Evolutionary conservation across 2,113 vertebrate genomes (phyloP).

Genomic region (Anarhynchus alexandrinus): DNA sequence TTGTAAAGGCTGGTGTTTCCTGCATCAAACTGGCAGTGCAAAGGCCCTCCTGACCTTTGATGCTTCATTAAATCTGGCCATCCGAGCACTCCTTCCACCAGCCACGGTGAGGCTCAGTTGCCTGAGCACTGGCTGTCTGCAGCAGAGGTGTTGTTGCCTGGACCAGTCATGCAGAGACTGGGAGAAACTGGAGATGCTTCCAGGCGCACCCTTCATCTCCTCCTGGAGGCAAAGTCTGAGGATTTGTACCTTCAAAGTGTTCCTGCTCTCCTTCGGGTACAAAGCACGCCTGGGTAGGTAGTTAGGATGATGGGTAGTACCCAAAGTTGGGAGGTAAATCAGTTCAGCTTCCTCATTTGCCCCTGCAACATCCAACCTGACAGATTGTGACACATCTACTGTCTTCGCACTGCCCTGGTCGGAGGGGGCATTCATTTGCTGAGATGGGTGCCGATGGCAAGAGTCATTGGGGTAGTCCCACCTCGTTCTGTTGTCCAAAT

Average conservation of each 20-base stretch:
- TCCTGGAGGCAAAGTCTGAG: not conserved
- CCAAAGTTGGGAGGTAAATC: not conserved
- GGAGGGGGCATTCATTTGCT: too few species aligned
- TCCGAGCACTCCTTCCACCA: not conserved
- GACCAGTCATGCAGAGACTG: not conserved
- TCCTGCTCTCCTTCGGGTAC: not conserved
- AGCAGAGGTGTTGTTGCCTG: rapidly evolving
- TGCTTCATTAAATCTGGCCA: not conserved
- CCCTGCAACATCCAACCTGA: too few species aligned
- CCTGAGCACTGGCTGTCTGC: not conserved
- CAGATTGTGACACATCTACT: too few species aligned
- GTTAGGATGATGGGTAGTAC: not conserved
- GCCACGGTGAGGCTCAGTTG: not conserved
- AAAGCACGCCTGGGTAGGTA: not conserved
- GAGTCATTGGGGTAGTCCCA: not conserved
- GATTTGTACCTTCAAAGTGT: not conserved
- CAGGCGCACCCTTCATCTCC: not conserved
- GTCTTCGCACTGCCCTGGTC: too few species aligned
- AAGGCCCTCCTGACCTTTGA: not conserved
- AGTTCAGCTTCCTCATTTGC: too few species aligned
- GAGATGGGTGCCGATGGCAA: not conserved
- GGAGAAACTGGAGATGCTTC: not conserved
- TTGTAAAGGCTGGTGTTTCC: not conserved
- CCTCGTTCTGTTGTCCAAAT: not conserved
- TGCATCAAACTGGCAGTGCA: not conserved